Evolutionary conservation across 2,797 vertebrate genomes (phyloP), one percentile per base, ranked within the genome.

Genomic region (Leuciscus waleckii): DNA sequence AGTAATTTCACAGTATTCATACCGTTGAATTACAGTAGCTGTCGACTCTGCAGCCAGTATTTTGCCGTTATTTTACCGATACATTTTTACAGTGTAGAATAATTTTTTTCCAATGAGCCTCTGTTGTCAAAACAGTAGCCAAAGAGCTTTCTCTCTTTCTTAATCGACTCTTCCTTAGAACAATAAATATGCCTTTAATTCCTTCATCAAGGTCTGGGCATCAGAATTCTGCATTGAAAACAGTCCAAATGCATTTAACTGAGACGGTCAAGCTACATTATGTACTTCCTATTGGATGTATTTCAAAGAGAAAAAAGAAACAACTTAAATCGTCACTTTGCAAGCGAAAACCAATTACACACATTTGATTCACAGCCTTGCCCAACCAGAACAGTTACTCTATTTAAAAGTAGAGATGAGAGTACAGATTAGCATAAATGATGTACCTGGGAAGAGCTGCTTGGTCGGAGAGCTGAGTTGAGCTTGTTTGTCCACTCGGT

Each of bases 401-500:
- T 81, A 58, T 77, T 41, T 65, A n/a, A 13, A 2, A 74, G 32
- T 81, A 79, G 56, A n/a, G n/a, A 54, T 49, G 17, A 54, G 13
- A 63, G 26, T 26, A 35, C 26, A 5, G 14, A 26, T 35, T 37
- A 1, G 85, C 56, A 73, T 23, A 73, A 65, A 29, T 63, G 35
- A 65, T 35, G 3, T 39, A 67, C 98, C 97, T 97, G 98, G 96
- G 92, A 97, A 99, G 84, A 99, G 93, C 86, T 98, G 97, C 87
- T 96, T 98, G 70, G 98, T 99, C 7, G 98, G 97, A 70, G 97
- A 96, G 86, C 98, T 99, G 93, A 99, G 94, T 89, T 99, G 97
- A 13, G 97, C 97, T 78, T 91, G 87, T 92, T 97, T 99, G 74
- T 95, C 94, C 90, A 99, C 96, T 94, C 96, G 93, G 92, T 97